phyloP scores from a whole-genome alignment of 2,797 vertebrate species.

The Myotis myotis region DNA sequence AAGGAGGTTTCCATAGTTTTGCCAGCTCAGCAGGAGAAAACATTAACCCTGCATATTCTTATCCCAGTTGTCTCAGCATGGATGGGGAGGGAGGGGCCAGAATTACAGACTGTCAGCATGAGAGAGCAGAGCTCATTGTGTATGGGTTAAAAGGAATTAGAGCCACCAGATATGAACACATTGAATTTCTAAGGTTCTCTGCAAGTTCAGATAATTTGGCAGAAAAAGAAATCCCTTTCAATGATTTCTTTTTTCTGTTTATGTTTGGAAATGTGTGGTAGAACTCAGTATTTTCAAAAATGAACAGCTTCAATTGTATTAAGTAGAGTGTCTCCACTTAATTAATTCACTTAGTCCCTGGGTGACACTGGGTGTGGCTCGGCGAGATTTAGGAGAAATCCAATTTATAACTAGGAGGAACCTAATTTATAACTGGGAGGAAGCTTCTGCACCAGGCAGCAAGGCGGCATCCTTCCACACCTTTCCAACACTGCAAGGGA shows the following conservation, averaged over 20 bases:
- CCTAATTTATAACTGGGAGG: neutral
- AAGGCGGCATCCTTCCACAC: slow-evolving; percentile 41
- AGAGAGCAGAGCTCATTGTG: neutral
- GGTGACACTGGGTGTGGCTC: slow-evolving; percentile 80
- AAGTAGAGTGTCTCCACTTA: slow-evolving; percentile 79
- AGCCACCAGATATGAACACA: slow-evolving; percentile 26
- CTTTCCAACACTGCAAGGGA: neutral
- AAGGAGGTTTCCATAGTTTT: slow-evolving; percentile 59
- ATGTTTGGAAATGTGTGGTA: slow-evolving; percentile 50
- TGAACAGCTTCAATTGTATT: slow-evolving; percentile 55
- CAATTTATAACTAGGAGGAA: slow-evolving; percentile 79
- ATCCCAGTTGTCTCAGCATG: slow-evolving; percentile 21
- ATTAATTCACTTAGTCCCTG: slow-evolving; percentile 72
- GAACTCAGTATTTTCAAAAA: neutral
- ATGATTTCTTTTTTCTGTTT: slow-evolving; percentile 40
- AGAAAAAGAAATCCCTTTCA: neutral
- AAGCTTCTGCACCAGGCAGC: slow-evolving; percentile 53
- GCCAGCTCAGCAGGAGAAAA: slow-evolving; percentile 72
- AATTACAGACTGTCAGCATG: neutral
- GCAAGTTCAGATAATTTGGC: slow-evolving; percentile 21
- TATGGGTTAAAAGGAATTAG: neutral
- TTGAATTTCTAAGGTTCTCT: slow-evolving; percentile 52
- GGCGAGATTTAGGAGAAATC: slow-evolving; percentile 80
- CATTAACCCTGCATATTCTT: slow-evolving; percentile 70
- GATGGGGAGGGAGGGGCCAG: neutral